phyloP scores from a whole-genome alignment of 2,797 vertebrate species.

The Peromyscus attwateri region DNA sequence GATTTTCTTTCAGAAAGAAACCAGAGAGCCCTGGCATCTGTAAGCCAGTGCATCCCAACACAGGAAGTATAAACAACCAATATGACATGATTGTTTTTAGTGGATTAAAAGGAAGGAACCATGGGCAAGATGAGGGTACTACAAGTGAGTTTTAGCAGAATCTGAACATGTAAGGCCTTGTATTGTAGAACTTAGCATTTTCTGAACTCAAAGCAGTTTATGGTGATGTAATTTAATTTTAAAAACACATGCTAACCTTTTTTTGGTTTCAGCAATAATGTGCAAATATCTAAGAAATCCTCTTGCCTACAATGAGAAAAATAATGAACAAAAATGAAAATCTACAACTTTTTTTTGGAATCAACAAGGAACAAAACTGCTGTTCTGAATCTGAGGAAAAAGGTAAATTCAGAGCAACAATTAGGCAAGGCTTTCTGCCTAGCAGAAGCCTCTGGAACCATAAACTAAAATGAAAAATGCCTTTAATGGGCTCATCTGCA shows the following conservation, averaged over 20 bases:
- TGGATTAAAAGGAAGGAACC: background rate
- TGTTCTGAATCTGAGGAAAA: background rate
- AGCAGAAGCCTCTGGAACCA: background rate
- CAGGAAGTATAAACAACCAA: background rate
- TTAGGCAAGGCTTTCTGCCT: background rate
- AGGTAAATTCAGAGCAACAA: background rate
- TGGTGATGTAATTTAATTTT: background rate
- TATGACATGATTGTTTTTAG: background rate
- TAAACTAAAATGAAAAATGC: background rate
- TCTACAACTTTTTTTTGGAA: background rate
- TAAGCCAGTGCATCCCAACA: background rate
- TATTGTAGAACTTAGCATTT: background rate
- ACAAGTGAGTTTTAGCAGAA: background rate
- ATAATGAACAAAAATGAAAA: conserved; percentile 8
- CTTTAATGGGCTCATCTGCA: background rate
- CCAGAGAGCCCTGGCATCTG: background rate
- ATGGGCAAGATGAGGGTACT: background rate
- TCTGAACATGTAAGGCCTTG: background rate
- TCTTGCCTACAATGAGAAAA: background rate
- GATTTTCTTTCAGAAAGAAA: background rate
- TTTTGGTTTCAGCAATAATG: background rate
- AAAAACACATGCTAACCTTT: background rate
- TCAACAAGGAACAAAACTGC: background rate
- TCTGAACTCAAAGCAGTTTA: background rate
- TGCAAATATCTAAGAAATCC: background rate